Conservation (phyloP, 2,113 vertebrate genomes). For the Percopsis transmontana region DNA sequence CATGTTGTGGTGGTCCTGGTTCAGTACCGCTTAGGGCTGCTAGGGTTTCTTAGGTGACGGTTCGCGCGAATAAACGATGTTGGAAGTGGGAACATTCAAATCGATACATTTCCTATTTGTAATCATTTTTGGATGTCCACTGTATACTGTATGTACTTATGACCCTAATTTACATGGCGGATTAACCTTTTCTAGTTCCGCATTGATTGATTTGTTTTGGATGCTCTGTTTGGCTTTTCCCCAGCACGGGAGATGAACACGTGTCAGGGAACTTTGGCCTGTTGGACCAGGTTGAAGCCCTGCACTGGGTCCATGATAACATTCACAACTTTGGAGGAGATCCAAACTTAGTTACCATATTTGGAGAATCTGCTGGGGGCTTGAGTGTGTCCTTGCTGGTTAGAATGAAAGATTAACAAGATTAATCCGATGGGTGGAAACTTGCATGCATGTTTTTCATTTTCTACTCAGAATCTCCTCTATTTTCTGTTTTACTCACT, state of each 20-base stretch:
- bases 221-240: conserved; percentile 10
- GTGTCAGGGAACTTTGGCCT: conserved; percentile 85
- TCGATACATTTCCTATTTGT: background rate
- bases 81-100: background rate
- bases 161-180: too few species aligned
- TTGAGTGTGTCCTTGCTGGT: conserved; percentile 84
- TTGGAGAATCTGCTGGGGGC: conserved; percentile 88
- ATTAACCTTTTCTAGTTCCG: too few species aligned
- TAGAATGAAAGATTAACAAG: conserved; percentile 23
- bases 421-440: background rate
- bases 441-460: background rate
- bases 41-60: conserved; percentile 84
- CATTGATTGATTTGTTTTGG: background rate
- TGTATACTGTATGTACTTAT: too few species aligned
- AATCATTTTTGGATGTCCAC: too few species aligned
- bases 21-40: conserved; percentile 84
- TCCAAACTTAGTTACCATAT: conserved; percentile 83
- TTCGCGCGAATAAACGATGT: background rate
- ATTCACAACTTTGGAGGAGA: conserved; percentile 87
- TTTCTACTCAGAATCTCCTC: background rate
- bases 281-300: conserved; percentile 87
- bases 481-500: conserved; percentile 20
- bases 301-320: conserved; percentile 87
- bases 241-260: conserved; percentile 86
- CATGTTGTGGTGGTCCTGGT: conserved; percentile 84